Evolutionary conservation across 2,888 invertebrate species (phyloP), one percentile per base, ranked within the genome.

Genomic region (Pachycephus smyrnensis): DNA sequence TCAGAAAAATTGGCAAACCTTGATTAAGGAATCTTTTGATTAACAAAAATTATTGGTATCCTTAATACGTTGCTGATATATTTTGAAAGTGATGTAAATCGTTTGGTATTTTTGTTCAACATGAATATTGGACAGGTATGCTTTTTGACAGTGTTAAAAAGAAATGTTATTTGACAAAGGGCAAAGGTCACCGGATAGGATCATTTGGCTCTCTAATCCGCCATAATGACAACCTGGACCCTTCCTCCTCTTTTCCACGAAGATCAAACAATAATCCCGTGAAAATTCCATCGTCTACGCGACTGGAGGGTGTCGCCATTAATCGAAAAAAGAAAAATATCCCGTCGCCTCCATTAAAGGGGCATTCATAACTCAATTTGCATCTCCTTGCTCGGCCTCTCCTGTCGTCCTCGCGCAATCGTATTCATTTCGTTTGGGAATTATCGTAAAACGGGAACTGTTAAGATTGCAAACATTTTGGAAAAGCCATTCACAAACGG

Each of bases 331-430:
- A n/a, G n/a, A n/a, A 12, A n/a, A 33, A 74, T 78, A 79, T 76
- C 31, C 40, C 12, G 71, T 31, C 55, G 55, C 23, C 78, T 69
- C 78, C 80, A 82, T 82, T 83, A 81, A 78, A 77, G 80, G 76
- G 77, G 76, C 79, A 81, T 82, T 79, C 76, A 69, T 83, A 83
- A 83, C 76, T 80, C 77, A 78, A 83, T 83, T 83, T 81, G 68
- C 80, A 81, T 82, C 80, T 80, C 30, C 76, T 75, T 75, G 30
- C 69, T 75, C 55, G 15, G 55, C 55, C 55, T 23, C 55, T 23
- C 55, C 23, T 9, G 55, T 55, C 55, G 23, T 55, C 55, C 55
- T 2, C 55, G 23, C 55, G 55, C 55, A 55, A 55, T 55, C 55
- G 55, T 36, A 55, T 75, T 75, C 37, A 40, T 68, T 68, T 30